Evolutionary conservation across 2,888 invertebrate genomes (phyloP).

Genomic region (Trissoscelio sp.): DNA sequence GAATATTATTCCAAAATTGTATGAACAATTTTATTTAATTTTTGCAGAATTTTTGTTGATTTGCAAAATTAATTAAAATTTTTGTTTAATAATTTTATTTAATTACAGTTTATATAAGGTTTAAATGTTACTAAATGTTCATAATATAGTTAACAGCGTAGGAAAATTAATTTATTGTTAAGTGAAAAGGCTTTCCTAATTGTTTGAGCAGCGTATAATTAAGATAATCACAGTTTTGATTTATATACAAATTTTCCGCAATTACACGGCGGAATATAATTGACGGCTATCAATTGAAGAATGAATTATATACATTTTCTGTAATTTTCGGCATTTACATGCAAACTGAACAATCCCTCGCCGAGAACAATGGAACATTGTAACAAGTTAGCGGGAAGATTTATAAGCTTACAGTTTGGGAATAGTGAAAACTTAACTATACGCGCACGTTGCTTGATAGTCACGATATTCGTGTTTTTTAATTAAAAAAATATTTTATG

Average conservation of each 20-base stretch:
- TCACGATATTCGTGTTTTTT: slow-evolving; percentile 44
- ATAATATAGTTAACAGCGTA: neutral
- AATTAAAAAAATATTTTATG: slow-evolving; percentile 20
- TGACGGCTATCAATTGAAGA: slow-evolving; percentile 44
- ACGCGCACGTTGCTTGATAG: slow-evolving; percentile 18
- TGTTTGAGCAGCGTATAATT: slow-evolving; percentile 6
- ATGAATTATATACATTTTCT: slow-evolving; percentile 58
- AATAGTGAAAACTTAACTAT: slow-evolving; percentile 57
- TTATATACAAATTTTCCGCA: slow-evolving; percentile 39
- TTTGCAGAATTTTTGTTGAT: too few relatives aligned
- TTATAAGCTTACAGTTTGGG: slow-evolving; percentile 46
- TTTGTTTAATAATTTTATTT: too few relatives aligned
- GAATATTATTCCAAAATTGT: neutral
- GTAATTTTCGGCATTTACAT: slow-evolving; percentile 58
- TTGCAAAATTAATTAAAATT: too few relatives aligned
- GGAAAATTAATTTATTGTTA: slow-evolving; percentile 30
- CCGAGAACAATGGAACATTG: slow-evolving; percentile 60
- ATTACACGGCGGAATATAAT: slow-evolving; percentile 34
- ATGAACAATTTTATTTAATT: too few relatives aligned
- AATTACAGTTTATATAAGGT: neutral
- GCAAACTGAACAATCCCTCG: slow-evolving; percentile 47
- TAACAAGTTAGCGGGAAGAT: slow-evolving; percentile 47
- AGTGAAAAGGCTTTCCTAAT: slow-evolving; percentile 44
- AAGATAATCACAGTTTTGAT: slow-evolving; percentile 45
- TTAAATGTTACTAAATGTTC: neutral